Conservation (phyloP, 2,888 invertebrate genomes). For the Orchesella flavescens region DNA sequence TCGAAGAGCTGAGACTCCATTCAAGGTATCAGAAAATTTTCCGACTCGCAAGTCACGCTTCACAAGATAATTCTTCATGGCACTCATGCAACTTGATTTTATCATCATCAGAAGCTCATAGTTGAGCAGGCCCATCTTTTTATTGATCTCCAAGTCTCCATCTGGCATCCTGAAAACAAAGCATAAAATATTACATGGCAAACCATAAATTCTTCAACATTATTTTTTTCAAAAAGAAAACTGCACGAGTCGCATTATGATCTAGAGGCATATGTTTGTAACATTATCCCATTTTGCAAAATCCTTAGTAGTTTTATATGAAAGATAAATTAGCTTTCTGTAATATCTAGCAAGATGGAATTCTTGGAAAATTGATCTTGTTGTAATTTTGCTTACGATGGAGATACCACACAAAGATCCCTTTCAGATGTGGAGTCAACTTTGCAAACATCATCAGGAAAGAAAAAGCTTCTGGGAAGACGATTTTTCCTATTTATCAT, state of each 20-base stretch:
- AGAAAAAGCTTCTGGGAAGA: slow-evolving; percentile 68
- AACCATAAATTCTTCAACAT: not conserved
- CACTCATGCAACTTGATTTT: slow-evolving; percentile 66
- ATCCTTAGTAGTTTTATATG: too few relatives aligned
- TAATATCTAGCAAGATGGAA: not conserved
- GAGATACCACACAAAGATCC: slow-evolving; percentile 64
- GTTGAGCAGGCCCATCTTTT: slow-evolving; percentile 63
- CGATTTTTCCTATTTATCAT: slow-evolving; percentile 60
- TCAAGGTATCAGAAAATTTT: slow-evolving; percentile 63
- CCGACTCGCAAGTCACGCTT: slow-evolving; percentile 68
- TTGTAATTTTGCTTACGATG: slow-evolving; percentile 63
- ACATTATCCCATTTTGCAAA: not conserved
- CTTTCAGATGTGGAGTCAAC: slow-evolving; percentile 60
- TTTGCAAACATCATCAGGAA: slow-evolving; percentile 68
- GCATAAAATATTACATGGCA: slow-evolving; percentile 12
- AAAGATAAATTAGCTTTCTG: not conserved
- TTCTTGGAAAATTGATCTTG: not conserved
- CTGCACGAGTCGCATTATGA: too few relatives aligned
- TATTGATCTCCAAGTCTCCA: slow-evolving; percentile 67
- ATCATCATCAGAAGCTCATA: slow-evolving; percentile 68
- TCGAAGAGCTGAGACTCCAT: slow-evolving; percentile 64
- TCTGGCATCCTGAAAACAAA: slow-evolving; percentile 66
- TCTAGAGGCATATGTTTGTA: not conserved
- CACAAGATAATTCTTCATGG: slow-evolving; percentile 67
- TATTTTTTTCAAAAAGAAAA: too few relatives aligned